Evolutionary conservation across 1,140 invertebrate species (phyloP), one percentile per base, ranked within the genome.

Genomic region (Drosophila biarmipes): DNA sequence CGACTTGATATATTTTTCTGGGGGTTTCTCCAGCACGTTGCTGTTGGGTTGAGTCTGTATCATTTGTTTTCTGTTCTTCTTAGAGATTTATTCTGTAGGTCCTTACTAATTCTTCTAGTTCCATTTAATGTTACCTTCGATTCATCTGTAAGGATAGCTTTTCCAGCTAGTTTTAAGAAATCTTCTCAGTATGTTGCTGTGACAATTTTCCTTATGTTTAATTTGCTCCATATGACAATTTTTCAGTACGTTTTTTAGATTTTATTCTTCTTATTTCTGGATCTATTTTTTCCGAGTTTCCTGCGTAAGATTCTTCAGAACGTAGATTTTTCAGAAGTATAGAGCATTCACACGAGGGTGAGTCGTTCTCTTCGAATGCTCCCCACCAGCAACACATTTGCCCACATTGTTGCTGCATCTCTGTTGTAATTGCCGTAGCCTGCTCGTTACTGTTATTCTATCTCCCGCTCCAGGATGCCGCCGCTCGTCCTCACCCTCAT

Each of bases 381-480:
- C 31, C 57, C 14, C 38, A 17, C 27, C 35, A 31, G 58, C 46
- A n/a, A 37, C 48, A 64, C 21, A 17, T 34, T 15, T 17, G 17
- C 58, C 42, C 54, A 85, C 77, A 78, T 72, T 78, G 73, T 86
- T 86, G 81, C 73, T 77, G 64, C 81, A 78, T 80, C 81, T 80
- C 74, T 86, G 81, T 86, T 86, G 77, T 80, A 86, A 86, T 86
- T 86, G 81, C 77, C 76, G 62, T 68, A 46, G 55, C 72, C 72
- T 58, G 59, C 56, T 48, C 43, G 63, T 61, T 54, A 29, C 61
- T 58, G 49, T 59, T 49, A 40, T 46, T 59, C 35, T 49, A 35
- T 37, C 40, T 49, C 62, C 31, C 40, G 19, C 43, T 61, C 73
- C 69, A 66, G 49, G 51, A 61, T 52, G 42, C 38, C 34, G 12